A percentile compares a stretch with the other conserved stretches of the same genome.
Conservation (phyloP, 1,140 invertebrate genomes). For the Caenorhabditis brenneri region DNA sequence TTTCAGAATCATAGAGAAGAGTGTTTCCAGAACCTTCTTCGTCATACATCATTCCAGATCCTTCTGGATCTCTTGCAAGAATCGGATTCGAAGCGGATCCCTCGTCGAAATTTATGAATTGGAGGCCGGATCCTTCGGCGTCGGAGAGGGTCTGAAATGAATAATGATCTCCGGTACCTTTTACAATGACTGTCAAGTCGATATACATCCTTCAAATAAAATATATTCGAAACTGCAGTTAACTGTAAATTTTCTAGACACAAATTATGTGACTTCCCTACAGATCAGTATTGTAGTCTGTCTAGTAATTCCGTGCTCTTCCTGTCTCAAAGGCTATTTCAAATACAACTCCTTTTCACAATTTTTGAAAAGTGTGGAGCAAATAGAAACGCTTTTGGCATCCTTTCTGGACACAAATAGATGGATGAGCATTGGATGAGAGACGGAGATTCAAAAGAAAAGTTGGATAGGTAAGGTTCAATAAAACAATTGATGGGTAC, state of each 20-base stretch:
- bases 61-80: not conserved
- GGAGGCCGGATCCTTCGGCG: constrained; percentile 21
- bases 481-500: not conserved
- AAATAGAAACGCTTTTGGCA: constrained; percentile 10
- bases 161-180: not conserved
- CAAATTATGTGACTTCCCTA: no score
- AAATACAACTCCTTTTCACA: not conserved
- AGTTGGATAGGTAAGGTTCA: not conserved
- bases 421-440: not conserved
- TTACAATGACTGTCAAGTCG: not conserved
- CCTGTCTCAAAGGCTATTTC: not conserved
- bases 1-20: constrained; percentile 13
- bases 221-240: no score
- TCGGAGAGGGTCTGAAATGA: not conserved
- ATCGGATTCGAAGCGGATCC: constrained; percentile 5
- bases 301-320: not conserved
- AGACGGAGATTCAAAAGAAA: no score
- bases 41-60: constrained; percentile 10
- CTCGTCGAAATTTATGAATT: constrained; percentile 23
- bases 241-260: no score
- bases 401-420: not conserved
- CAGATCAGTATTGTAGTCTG: not conserved
- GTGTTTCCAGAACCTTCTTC: constrained; percentile 25
- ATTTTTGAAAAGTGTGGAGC: constrained; percentile 15
- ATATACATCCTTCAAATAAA: not conserved